These are phyloP conservation scores for Pogona vitticeps DNA, from an alignment of 2,113 vertebrate genomes.

Conservation along the genomic window DNA sequence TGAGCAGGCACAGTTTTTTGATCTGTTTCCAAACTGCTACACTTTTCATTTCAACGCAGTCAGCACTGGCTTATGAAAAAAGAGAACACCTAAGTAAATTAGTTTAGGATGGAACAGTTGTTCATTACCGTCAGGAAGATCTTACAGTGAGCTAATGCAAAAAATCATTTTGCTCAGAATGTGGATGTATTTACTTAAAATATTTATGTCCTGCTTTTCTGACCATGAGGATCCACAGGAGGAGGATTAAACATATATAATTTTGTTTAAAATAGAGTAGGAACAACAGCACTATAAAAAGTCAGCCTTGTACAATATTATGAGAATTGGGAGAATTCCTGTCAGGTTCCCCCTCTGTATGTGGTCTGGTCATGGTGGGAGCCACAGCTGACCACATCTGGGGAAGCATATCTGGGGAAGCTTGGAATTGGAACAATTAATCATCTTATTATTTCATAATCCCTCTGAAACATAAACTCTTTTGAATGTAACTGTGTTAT, in stretches of 20 bases:
- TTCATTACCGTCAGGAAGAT: not conserved
- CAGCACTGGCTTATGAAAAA: conserved; percentile 7
- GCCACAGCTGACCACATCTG: no score
- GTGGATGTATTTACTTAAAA: not conserved
- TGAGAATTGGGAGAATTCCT: not conserved
- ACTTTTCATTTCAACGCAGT: conserved; percentile 16
- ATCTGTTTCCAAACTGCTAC: not conserved
- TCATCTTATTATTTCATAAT: no score
- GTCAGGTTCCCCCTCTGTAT: no score
- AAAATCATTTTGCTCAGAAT: not conserved
- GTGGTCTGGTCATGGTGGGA: no score
- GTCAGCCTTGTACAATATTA: not conserved
- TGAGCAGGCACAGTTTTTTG: conserved; percentile 64
- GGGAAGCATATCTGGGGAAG: not conserved
- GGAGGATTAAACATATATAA: not conserved
- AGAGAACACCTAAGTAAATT: conserved; percentile 22
- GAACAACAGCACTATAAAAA: not conserved
- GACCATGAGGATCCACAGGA: not conserved
- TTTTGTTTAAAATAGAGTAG: not conserved
- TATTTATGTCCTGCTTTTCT: not conserved
- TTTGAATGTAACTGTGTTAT: not conserved
- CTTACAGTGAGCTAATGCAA: not conserved
- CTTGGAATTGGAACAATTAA: not conserved
- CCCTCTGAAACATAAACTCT: not conserved
- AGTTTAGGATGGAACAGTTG: not conserved